phyloP scores from a whole-genome alignment of 92 coral and sea anemone genomes.

The Umimayanthus chanpuru region DNA sequence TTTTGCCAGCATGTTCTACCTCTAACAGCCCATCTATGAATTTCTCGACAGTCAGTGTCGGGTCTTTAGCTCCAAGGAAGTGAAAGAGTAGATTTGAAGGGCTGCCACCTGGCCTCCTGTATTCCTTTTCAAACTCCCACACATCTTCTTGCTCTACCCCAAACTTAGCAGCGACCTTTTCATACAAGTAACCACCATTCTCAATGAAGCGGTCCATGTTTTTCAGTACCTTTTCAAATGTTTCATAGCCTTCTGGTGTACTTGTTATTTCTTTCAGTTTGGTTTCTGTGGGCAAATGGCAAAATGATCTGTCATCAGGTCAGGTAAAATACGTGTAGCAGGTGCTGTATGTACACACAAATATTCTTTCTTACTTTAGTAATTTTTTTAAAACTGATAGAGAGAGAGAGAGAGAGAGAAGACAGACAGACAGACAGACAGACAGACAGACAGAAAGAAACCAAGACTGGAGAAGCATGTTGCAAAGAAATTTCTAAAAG shows the following conservation, averaged over 20 bases:
- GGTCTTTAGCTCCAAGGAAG: constrained; percentile 6
- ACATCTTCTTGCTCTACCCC: constrained; percentile 15
- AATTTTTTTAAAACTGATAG: too few relatives aligned
- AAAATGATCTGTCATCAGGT: not conserved
- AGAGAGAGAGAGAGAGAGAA: too few relatives aligned
- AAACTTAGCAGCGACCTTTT: constrained; percentile 24
- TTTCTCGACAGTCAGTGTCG: constrained; percentile 7
- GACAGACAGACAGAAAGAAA: too few relatives aligned
- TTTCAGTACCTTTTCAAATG: constrained; percentile 41
- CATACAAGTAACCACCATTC: not conserved
- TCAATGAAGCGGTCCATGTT: constrained; percentile 41
- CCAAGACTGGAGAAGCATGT: too few relatives aligned
- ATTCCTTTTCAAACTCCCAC: constrained; percentile 34
- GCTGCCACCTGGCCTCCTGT: constrained; percentile 4
- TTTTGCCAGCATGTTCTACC: constrained; percentile 6
- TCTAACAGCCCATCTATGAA: constrained; percentile 17
- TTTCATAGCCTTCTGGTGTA: not conserved
- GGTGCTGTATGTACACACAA: not conserved
- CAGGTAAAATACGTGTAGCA: not conserved
- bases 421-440: too few relatives aligned
- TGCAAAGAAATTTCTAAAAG: too few relatives aligned
- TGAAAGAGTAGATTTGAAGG: not conserved
- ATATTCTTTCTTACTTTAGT: not conserved
- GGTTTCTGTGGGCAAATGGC: not conserved
- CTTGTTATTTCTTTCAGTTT: not conserved